A percentile compares a stretch with the other conserved stretches of the same genome.
Conservation (phyloP, 2,797 vertebrate genomes). For the Peromyscus nudipes region DNA sequence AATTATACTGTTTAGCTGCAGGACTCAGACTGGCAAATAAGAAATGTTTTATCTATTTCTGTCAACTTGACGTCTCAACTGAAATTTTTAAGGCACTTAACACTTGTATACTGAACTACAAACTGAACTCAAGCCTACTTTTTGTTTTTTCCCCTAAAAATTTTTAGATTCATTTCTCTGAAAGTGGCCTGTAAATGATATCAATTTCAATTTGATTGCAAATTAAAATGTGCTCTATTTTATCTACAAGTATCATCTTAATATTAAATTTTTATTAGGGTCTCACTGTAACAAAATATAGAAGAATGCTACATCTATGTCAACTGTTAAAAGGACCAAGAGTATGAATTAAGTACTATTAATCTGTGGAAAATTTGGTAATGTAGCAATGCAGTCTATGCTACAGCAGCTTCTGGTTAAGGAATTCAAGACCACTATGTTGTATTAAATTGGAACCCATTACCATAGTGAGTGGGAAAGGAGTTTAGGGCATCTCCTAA, state of each 20-base stretch:
- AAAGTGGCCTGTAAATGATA: not conserved
- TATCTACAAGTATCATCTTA: not conserved
- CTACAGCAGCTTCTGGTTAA: not conserved
- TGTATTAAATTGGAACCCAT: not conserved
- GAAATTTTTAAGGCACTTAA: constrained; percentile 38
- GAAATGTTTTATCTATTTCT: constrained; percentile 65
- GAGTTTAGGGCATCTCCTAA: not conserved
- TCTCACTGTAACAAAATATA: constrained; percentile 15
- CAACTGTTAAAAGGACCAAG: not conserved
- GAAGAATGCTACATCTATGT: not conserved
- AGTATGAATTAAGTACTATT: not conserved
- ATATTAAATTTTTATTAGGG: constrained; percentile 36
- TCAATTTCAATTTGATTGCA: constrained; percentile 55
- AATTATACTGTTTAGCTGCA: constrained; percentile 80
- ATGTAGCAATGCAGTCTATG: not conserved
- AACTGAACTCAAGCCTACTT: not conserved
- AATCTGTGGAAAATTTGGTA: not conserved
- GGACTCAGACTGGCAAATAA: constrained; percentile 60
- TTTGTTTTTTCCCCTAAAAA: not conserved
- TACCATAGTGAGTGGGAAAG: not conserved
- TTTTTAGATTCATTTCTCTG: constrained; percentile 32
- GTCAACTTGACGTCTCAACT: constrained; percentile 44
- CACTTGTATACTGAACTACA: not conserved
- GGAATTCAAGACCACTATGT: not conserved
- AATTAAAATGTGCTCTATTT: constrained; percentile 52